These are phyloP conservation scores for Brachionus angularis DNA, from an alignment of 1,140 invertebrate species.

Conservation along the genomic window DNA sequence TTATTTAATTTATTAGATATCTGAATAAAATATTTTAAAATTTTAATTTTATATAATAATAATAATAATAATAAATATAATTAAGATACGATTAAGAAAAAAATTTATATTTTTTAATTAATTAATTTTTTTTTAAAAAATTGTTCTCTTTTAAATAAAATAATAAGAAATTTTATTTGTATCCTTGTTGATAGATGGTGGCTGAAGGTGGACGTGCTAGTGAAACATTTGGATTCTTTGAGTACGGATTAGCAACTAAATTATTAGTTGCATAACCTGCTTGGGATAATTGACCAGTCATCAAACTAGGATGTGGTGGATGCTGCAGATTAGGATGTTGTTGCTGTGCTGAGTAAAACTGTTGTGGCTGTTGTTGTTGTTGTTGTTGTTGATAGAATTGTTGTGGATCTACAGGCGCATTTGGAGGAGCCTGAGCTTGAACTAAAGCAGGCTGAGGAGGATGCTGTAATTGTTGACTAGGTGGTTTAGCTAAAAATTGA, in stretches of 20 bases:
- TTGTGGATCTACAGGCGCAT: not conserved
- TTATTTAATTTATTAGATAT: no score
- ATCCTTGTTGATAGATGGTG: constrained; percentile 24
- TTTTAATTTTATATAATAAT: no score
- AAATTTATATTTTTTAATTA: not conserved
- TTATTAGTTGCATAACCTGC: no score
- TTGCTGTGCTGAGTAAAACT: not conserved
- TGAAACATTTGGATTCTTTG: constrained; percentile 21
- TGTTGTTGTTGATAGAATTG: constrained; percentile 16
- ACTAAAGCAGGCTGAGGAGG: not conserved
- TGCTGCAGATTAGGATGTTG: not conserved
- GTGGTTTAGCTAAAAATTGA: no score
- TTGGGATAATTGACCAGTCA: not conserved
- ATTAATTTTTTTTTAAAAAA: constrained; percentile 1
- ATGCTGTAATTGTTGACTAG: not conserved
- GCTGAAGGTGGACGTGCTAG: constrained; percentile 26
- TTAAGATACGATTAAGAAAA: no score
- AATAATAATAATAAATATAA: no score
- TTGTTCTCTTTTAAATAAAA: no score
- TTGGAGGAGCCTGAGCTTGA: not conserved
- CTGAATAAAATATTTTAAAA: no score
- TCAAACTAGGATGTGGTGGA: not conserved
- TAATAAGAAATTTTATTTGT: constrained; percentile 33
- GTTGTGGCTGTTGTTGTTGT: constrained; percentile 1
- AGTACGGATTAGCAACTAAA: constrained; percentile 38